Evolutionary conservation across 2,797 vertebrate species (phyloP), one percentile per base, ranked within the genome.

Genomic region (Amniataba percoides): DNA sequence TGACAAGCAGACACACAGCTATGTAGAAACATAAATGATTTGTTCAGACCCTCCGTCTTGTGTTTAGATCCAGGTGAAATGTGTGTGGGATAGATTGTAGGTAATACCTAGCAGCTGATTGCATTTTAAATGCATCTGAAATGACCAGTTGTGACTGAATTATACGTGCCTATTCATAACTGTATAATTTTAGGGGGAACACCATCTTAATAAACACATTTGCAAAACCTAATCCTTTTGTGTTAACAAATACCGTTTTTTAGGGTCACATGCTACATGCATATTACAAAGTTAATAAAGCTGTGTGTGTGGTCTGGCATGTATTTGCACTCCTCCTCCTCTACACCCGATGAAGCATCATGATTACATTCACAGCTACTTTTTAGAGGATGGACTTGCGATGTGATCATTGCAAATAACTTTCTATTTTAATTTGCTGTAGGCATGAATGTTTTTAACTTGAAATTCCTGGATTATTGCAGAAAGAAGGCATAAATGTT

Each of bases 1-100:
- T 74, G 77, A 84, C 74, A 82, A 56, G 67, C 56, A 78, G 71
- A 84, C 74, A 68, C 60, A 64, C 55, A 59, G 60, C 58, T 69
- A 66, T 46, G 63, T 57, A 75, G 56, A 49, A 74, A 85, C 70
- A 78, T 49, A 45, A 69, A 76, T 78, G 63, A 77, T 85, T 88
- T 83, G 74, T 52, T 65, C 27, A 46, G 60, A 48, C 19, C 39
- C 10, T 60, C 21, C 18, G 25, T 63, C 48, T 67, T 71, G 52
- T 39, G 59, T 81, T 65, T 55, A 60, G 46, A 72, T 57, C 13
- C 23, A 48, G 51, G 25, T 76, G 42, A 77, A 77, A 80, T 52
- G 58, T 73, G 55, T 77, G 75, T 76, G 40, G 23, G 31, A 60
- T 77, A 42, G 45, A 80, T 56, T 79, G 36, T 18, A 52, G 25